phyloP scores from a whole-genome alignment of 2,797 vertebrate species.

The Syngnathus rostellatus region DNA sequence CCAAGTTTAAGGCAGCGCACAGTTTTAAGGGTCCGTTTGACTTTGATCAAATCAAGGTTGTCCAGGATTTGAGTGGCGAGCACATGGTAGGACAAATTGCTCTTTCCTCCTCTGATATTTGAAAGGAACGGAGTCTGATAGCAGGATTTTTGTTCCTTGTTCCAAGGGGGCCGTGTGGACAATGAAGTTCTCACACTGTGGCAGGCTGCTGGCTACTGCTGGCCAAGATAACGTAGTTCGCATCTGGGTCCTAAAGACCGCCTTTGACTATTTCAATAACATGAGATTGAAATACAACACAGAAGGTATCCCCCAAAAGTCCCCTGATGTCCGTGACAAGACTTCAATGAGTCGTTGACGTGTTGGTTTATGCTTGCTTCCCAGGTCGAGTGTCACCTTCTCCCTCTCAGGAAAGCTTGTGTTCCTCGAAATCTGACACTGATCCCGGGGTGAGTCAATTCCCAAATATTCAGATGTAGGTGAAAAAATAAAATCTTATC shows the following conservation, averaged over 20 bases:
- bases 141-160: not conserved
- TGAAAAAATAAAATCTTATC: not conserved
- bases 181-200: constrained; percentile 99
- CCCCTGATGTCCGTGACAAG: not conserved
- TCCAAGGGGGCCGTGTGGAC: constrained; percentile 95
- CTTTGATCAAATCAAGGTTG: constrained; percentile 95
- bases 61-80: constrained; percentile 96
- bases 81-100: constrained; percentile 77
- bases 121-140: not conserved
- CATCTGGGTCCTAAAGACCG: constrained; percentile 97
- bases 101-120: not conserved
- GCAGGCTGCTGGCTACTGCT: constrained; percentile 87
- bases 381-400: constrained; percentile 95
- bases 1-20: constrained; percentile 96
- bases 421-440: constrained; percentile 94
- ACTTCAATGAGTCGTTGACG: not conserved
- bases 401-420: constrained; percentile 97
- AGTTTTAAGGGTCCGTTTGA: constrained; percentile 98
- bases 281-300: constrained; percentile 99
- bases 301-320: constrained; percentile 57
- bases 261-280: constrained; percentile 98
- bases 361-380: constrained; percentile 5
- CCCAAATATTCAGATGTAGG: not conserved
- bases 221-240: constrained; percentile 96
- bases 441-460: constrained; percentile 81